A percentile compares a stretch with the other conserved stretches of the same genome.
Evolutionary conservation across 2,113 vertebrate genomes (phyloP).

Genomic region (Psilopogon haemacephalus): DNA sequence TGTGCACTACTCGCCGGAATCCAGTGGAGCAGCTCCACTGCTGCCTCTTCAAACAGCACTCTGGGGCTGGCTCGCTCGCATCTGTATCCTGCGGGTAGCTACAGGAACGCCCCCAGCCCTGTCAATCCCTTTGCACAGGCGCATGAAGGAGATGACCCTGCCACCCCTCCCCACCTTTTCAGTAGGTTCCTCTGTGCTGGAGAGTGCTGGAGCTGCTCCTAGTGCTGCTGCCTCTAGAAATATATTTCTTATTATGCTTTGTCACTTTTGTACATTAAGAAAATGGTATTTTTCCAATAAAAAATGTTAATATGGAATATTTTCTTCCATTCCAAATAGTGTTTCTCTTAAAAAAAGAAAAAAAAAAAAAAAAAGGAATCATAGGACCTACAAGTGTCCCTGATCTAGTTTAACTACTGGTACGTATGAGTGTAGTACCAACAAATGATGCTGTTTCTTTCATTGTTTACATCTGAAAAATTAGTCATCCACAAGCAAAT

Average conservation of each 20-base stretch:
- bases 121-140: too few species aligned
- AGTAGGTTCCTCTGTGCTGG: too few species aligned
- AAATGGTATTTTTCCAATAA: neutral
- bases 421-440: neutral
- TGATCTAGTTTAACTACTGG: neutral
- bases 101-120: too few species aligned
- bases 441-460: neutral
- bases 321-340: neutral
- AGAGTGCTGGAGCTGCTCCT: too few species aligned
- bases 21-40: too few species aligned
- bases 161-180: too few species aligned
- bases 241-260: slow-evolving; percentile 12
- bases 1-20: too few species aligned
- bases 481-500: neutral
- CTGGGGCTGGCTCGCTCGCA: too few species aligned
- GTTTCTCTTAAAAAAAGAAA: neutral
- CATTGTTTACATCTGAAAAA: neutral
- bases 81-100: too few species aligned
- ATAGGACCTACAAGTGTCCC: neutral
- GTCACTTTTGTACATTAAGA: slow-evolving; percentile 26
- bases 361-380: neutral
- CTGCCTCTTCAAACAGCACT: too few species aligned
- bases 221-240: too few species aligned
- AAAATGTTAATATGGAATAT: neutral
- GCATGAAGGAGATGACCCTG: too few species aligned